phyloP scores from a whole-genome alignment of 1,140 invertebrate species.

The Helicorthomorpha holstii region DNA sequence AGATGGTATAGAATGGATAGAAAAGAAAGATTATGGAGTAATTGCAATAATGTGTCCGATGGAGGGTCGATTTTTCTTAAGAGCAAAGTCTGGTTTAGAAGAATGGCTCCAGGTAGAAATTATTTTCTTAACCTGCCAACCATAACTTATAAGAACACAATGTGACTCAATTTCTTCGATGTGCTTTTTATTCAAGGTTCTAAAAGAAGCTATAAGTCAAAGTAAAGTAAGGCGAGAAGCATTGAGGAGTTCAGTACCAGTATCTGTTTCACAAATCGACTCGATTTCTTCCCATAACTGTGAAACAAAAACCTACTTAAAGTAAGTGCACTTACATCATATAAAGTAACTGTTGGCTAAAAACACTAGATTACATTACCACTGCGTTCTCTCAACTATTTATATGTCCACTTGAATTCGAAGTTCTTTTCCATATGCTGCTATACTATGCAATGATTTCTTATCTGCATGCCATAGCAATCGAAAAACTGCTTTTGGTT shows the following conservation, averaged over 20 bases:
- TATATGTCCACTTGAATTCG: no score
- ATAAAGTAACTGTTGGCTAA: no score
- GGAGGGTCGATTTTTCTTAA: neutral
- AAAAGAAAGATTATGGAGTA: neutral
- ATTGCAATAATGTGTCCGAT: neutral
- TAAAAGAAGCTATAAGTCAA: neutral
- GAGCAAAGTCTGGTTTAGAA: neutral
- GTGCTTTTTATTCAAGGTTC: neutral
- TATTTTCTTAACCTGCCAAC: neutral
- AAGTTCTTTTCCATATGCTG: no score
- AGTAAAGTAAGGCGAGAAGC: constrained; percentile 1
- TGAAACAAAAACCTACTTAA: neutral
- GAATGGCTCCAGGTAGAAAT: neutral
- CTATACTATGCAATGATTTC: no score
- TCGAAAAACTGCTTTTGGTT: no score
- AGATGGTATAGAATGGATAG: neutral
- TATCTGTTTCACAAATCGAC: neutral
- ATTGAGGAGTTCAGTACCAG: neutral
- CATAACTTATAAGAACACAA: neutral
- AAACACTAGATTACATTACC: no score
- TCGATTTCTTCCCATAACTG: neutral
- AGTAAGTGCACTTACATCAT: no score
- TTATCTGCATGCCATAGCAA: no score
- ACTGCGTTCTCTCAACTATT: no score
- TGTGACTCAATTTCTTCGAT: neutral